Evolutionary conservation across 2,113 vertebrate genomes (phyloP).

Genomic region (Pituophis catenifer): DNA sequence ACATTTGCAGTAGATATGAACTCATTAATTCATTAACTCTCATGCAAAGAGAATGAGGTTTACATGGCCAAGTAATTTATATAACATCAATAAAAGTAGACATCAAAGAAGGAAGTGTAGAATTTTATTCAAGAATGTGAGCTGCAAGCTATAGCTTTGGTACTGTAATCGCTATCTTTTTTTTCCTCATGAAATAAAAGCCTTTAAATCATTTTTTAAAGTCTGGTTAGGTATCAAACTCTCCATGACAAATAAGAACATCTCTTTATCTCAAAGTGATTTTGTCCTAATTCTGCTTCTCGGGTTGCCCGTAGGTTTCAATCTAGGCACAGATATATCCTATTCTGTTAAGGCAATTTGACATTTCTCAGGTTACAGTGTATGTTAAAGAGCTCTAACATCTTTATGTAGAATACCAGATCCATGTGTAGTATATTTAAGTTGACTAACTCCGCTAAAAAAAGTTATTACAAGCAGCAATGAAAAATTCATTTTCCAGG

Average conservation of each 20-base stretch:
- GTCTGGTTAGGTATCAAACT: not conserved
- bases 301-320: rapidly evolving
- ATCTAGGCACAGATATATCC: not conserved
- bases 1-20: slow-evolving; percentile 21
- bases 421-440: not conserved
- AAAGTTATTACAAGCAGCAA: not conserved
- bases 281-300: rapidly evolving
- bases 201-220: slow-evolving; percentile 27
- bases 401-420: rapidly evolving
- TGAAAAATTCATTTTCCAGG: not conserved
- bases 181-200: slow-evolving; percentile 21
- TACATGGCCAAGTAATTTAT: not conserved
- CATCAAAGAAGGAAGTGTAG: slow-evolving; percentile 28
- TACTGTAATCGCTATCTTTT: not conserved
- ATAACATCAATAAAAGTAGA: slow-evolving; percentile 22
- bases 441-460: rapidly evolving
- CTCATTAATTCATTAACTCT: not conserved
- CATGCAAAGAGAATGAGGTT: slow-evolving; percentile 10
- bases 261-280: not conserved
- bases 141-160: slow-evolving; percentile 21
- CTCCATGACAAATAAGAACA: not conserved
- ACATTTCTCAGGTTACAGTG: rapidly evolving
- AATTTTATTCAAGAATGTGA: slow-evolving; percentile 46
- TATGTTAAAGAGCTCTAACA: rapidly evolving
- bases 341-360: not conserved